A percentile compares a stretch with the other conserved stretches of the same genome.
Evolutionary conservation across 2,888 invertebrate genomes (phyloP).

Genomic region (Plemyria rubiginata): DNA sequence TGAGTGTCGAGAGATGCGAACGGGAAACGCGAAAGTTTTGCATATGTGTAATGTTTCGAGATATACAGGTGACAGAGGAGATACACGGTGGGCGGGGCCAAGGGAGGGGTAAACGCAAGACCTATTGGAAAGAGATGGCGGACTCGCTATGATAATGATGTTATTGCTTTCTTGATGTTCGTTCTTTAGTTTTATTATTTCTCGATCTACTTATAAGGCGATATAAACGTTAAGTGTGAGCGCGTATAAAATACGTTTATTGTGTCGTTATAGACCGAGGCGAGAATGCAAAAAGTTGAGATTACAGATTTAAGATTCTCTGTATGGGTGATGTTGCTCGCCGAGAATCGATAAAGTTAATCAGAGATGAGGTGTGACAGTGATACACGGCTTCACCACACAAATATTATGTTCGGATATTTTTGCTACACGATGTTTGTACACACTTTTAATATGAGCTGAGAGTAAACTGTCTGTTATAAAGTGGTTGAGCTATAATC

Average conservation of each 20-base stretch:
- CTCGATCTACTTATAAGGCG: conserved; percentile 84
- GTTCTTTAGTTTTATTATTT: conserved; percentile 83
- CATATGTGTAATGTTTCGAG: conserved; percentile 85
- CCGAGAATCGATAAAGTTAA: conserved; percentile 65
- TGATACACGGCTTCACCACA: conserved; percentile 16
- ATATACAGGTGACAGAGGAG: conserved; percentile 84
- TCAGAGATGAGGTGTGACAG: conserved; percentile 52
- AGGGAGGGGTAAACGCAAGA: conserved; percentile 70
- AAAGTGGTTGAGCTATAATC: no score
- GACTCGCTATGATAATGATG: conserved; percentile 84
- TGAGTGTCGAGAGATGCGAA: conserved; percentile 65
- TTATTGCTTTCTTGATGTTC: conserved; percentile 84
- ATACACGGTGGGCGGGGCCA: conserved; percentile 80
- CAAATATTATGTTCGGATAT: conserved; percentile 16
- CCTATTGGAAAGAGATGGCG: conserved; percentile 84
- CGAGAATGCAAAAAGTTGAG: conserved; percentile 78
- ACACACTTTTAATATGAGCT: neutral
- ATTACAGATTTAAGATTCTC: conserved; percentile 76
- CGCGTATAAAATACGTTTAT: conserved; percentile 82
- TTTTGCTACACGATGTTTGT: conserved; percentile 8
- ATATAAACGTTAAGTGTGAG: conserved; percentile 83
- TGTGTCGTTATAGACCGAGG: conserved; percentile 74
- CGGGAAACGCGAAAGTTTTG: conserved; percentile 79
- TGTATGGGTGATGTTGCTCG: conserved; percentile 58
- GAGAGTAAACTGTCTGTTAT: neutral